Evolutionary conservation across 2,888 invertebrate genomes (phyloP), one percentile per base, ranked within the genome.

Genomic region (Prosapia bicincta): DNA sequence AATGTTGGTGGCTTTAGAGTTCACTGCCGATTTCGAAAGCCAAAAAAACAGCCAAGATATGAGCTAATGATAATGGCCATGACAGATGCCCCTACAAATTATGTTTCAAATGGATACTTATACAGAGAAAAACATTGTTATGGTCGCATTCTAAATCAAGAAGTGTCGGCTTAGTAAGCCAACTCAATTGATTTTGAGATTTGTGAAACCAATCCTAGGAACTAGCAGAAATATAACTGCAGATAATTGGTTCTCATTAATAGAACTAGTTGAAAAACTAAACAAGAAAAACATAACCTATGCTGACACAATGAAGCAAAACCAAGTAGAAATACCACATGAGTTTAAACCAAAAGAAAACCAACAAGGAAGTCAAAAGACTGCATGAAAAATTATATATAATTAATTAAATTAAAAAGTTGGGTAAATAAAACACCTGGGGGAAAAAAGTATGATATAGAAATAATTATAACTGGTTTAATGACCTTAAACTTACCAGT

Each of bases 201-300:
- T 83, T 9, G 71, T 78, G 26, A 80, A 82, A 77, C 79, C 80
- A 67, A 76, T 83, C 75, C 69, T 78, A 72, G 78, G 80, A 23
- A 82, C 81, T 9, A 81, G 81, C 54, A 76, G 81, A 43, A 83
- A 83, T 75, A 78, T 83, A 7, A 83, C 82, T 24, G 80, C 79
- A 15, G 82, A 83, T 69, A 83, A 83, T 78, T 83, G 83, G 82
- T 83, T 83, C 78, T 78, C 81, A 23, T 82, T 82, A 6, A 79
- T 83, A 15, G 79, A 82, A 76, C 75, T 82, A 66, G 81, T 79
- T 43, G 73, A 81, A 26, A 71, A 79, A 70, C 26, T 76, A 32
- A 66, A 69, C n/a, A 72, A 72, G 43, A 76, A 24, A 70, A 66
- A 69, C 13, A 26, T 77, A 7, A 78, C 77, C 15, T 74, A 74